These are phyloP conservation scores for Erpobdella octoculata DNA, from an alignment of 2,888 invertebrate genomes.

Conservation along the genomic window DNA sequence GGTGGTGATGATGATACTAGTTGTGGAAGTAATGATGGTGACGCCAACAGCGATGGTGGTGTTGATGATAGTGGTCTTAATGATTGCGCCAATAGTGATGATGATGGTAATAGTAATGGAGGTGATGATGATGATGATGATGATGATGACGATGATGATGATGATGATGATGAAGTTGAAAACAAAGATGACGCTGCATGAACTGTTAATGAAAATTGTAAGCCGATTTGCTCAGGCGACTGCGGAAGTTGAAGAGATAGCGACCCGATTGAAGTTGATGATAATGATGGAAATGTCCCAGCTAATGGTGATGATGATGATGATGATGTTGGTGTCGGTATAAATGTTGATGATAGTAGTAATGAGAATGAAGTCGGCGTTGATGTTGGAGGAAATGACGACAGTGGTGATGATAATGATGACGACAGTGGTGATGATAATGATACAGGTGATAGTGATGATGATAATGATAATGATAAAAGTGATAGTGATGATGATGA, in stretches of 20 bases:
- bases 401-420: neutral
- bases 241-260: neutral
- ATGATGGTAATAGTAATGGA: neutral
- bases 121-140: slow-evolving; percentile 16
- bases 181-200: too few relatives aligned
- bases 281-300: too few relatives aligned
- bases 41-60: neutral
- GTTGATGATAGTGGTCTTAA: neutral
- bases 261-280: neutral
- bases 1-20: neutral
- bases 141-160: slow-evolving; percentile 13
- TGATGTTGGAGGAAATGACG: neutral
- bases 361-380: neutral
- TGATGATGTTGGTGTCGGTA: neutral
- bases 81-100: neutral
- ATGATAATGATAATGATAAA: neutral
- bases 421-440: neutral
- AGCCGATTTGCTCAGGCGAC: neutral
- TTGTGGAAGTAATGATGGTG: neutral
- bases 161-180: neutral
- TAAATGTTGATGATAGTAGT: neutral
- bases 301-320: neutral
- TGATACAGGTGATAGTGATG: neutral
- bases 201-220: too few relatives aligned
- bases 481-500: slow-evolving; percentile 9